Percentiles rank a stretch among this genome's conserved stretches.
Conservation (phyloP, 2,113 vertebrate species). For the Chamaetylas fuelleborni region DNA sequence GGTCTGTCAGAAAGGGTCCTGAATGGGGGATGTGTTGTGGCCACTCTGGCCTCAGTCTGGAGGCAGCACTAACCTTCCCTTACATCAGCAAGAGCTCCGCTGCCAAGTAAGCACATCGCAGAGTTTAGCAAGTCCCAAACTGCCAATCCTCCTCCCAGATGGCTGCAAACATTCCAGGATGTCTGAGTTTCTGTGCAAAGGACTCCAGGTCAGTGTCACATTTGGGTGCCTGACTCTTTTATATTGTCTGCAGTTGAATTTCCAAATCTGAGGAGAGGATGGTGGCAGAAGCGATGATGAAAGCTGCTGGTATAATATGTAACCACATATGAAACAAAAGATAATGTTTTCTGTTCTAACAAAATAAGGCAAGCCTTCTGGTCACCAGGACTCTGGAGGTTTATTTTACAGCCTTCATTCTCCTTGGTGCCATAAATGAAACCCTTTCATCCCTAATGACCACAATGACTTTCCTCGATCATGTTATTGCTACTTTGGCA, state of each 20-base stretch:
- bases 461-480: conserved; percentile 81
- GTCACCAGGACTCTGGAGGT: conserved; percentile 36
- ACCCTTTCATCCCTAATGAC: conserved; percentile 84
- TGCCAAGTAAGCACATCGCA: accelerated
- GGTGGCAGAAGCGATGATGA: background rate
- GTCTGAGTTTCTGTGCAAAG: background rate
- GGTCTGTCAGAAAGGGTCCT: background rate
- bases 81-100: background rate
- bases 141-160: background rate
- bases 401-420: conserved; percentile 73
- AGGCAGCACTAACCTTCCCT: background rate
- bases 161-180: background rate
- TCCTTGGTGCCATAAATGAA: conserved; percentile 78
- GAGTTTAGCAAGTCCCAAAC: background rate
- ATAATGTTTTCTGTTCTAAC: conserved; percentile 35
- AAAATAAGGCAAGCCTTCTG: background rate
- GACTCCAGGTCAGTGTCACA: no score
- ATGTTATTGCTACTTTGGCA: conserved; percentile 83
- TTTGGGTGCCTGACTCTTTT: accelerated
- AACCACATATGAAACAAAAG: background rate
- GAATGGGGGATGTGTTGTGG: background rate
- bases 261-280: background rate
- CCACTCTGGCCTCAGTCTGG: background rate
- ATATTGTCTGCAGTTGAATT: background rate
- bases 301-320: background rate